Evolutionary conservation across 2,797 vertebrate species (phyloP).

Genomic region (Ctenochaetus hawaiiensis): DNA sequence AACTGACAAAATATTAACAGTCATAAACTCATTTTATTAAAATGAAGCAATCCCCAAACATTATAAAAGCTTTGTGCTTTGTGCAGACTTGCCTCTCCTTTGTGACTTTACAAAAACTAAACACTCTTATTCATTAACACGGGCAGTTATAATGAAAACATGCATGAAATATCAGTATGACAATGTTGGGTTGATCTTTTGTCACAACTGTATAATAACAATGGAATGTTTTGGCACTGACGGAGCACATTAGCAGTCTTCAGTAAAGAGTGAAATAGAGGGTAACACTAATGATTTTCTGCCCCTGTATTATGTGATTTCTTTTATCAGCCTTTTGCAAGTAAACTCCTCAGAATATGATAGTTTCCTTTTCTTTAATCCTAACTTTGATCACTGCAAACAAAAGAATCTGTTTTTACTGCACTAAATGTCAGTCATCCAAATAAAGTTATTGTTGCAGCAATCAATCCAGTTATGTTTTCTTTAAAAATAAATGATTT

Average conservation of each 20-base stretch:
- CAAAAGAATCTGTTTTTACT: background rate
- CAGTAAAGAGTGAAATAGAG: constrained; percentile 31
- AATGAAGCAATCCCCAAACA: constrained; percentile 9
- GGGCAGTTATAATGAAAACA: constrained; percentile 10
- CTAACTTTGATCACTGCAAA: background rate
- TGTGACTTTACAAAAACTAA: constrained; percentile 29
- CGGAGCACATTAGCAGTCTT: constrained; percentile 19
- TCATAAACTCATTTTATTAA: constrained; percentile 1
- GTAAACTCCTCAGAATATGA: constrained; percentile 7
- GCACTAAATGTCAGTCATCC: background rate
- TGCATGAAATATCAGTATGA: constrained; percentile 19
- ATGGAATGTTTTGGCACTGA: constrained; percentile 33
- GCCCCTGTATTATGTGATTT: constrained; percentile 4
- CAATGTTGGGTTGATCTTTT: constrained; percentile 27
- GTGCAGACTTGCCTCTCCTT: background rate
- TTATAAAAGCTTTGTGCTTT: constrained; percentile 17
- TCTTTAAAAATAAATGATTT: background rate
- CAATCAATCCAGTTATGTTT: background rate
- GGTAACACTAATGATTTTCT: constrained; percentile 27
- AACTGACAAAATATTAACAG: constrained; percentile 14
- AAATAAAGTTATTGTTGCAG: background rate
- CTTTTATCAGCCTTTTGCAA: constrained; percentile 19
- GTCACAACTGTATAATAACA: constrained; percentile 39
- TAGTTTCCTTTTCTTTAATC: background rate
- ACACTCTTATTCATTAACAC: constrained; percentile 11